A percentile compares a stretch with the other conserved stretches of the same genome.
Conservation (phyloP, 2,797 vertebrate genomes). For the Crax fasciolata region DNA sequence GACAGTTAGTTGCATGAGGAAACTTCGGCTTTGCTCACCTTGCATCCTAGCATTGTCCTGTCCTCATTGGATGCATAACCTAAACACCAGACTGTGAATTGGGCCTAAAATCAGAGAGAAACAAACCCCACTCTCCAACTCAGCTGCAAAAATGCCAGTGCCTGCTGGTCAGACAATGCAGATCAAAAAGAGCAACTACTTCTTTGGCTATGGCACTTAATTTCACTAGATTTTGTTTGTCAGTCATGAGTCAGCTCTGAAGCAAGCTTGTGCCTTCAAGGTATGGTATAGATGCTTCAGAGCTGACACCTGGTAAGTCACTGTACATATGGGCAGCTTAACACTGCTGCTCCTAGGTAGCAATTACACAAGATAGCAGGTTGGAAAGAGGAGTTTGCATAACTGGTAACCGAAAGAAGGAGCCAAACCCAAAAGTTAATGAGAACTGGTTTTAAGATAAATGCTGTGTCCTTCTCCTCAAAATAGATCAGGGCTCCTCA, state of each 20-base stretch:
- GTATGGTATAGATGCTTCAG: conserved; percentile 1
- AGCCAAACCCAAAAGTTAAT: conserved; percentile 2
- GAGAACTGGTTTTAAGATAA: conserved; percentile 5
- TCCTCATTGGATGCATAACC: not conserved
- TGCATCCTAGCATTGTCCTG: not conserved
- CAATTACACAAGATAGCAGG: not conserved
- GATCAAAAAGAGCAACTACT: not conserved
- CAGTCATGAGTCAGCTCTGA: conserved; percentile 41
- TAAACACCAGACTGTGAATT: not conserved
- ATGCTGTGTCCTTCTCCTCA: not conserved
- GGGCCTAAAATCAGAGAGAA: not conserved
- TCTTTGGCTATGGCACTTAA: conserved; percentile 2
- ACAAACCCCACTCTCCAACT: not conserved
- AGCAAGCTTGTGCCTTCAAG: conserved; percentile 50
- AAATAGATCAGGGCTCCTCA: not conserved
- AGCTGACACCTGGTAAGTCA: not conserved
- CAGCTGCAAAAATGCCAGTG: not conserved
- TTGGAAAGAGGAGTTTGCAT: not conserved
- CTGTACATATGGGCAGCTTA: not conserved
- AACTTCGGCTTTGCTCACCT: not conserved
- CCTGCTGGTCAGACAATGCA: not conserved
- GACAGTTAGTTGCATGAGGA: not conserved
- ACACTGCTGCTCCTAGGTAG: not conserved
- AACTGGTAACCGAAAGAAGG: conserved; percentile 8
- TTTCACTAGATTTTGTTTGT: conserved; percentile 19